Conservation (phyloP, 2,113 vertebrate genomes). For the Microcebus ravelobensis region DNA sequence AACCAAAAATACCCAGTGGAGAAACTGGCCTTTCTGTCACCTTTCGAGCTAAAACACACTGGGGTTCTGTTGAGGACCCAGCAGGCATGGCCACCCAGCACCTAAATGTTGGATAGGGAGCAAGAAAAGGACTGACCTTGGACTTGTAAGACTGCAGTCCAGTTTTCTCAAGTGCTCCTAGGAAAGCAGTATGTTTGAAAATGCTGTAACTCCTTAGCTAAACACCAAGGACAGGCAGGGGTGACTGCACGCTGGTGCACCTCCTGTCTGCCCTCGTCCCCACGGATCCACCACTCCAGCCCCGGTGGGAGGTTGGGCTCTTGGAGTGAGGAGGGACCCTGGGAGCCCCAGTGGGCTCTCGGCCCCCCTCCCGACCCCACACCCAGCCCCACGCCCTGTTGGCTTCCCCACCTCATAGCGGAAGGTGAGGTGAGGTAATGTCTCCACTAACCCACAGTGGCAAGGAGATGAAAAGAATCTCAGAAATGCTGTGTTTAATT, state of each 20-base stretch:
- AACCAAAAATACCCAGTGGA: not conserved
- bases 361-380: not conserved
- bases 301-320: not conserved
- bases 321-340: not conserved
- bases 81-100: not conserved
- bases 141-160: not conserved
- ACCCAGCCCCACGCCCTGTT: not conserved
- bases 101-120: not conserved
- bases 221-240: not conserved
- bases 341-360: not conserved
- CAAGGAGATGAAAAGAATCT: constrained; percentile 68
- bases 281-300: not conserved
- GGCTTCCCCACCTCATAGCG: not conserved
- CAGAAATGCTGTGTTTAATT: constrained; percentile 73
- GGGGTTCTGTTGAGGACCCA: not conserved
- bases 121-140: not conserved
- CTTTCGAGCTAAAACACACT: not conserved
- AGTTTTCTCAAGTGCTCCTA: not conserved
- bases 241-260: too few relatives aligned
- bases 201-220: not conserved
- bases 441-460: constrained; percentile 39
- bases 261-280: too few relatives aligned
- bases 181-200: not conserved
- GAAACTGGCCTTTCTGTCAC: not conserved
- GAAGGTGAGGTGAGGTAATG: constrained; percentile 68